phyloP scores from a whole-genome alignment of 2,797 vertebrate genomes.

The Melanogrammus aeglefinus region DNA sequence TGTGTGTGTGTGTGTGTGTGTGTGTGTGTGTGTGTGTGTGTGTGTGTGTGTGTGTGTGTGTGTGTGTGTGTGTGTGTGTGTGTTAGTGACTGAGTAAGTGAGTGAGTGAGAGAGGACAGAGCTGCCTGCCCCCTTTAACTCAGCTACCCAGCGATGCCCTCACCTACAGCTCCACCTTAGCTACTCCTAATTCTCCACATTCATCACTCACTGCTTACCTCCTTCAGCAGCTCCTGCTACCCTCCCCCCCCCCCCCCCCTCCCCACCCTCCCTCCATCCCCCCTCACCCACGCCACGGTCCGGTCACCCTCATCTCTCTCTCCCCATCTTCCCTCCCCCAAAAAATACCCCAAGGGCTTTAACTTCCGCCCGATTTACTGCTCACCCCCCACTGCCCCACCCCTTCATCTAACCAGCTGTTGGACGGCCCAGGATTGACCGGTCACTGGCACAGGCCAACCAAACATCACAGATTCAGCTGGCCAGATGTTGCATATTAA shows the following conservation, averaged over 20 bases:
- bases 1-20: too few relatives aligned
- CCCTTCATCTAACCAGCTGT: slow-evolving; percentile 46
- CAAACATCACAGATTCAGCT: background rate
- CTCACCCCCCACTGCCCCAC: background rate
- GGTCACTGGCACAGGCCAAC: slow-evolving; percentile 44
- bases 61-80: too few relatives aligned
- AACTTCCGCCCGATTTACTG: background rate
- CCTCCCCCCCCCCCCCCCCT: background rate
- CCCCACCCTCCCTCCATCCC: too few relatives aligned
- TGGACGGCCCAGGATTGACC: slow-evolving; percentile 49
- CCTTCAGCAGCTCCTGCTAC: background rate
- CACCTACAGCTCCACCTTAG: background rate
- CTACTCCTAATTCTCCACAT: background rate
- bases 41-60: too few relatives aligned
- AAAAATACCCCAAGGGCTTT: background rate
- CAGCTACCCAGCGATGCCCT: background rate
- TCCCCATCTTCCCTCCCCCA: slow-evolving; percentile 22
- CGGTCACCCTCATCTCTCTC: background rate
- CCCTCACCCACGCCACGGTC: background rate
- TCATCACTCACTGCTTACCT: background rate
- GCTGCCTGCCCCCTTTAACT: background rate
- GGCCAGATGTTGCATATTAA: slow-evolving; percentile 56
- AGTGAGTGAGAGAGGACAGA: background rate
- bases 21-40: too few relatives aligned
- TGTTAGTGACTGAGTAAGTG: background rate